Evolutionary conservation across 1,140 invertebrate species (phyloP), one percentile per base, ranked within the genome.

Genomic region (Drosophila athabasca): DNA sequence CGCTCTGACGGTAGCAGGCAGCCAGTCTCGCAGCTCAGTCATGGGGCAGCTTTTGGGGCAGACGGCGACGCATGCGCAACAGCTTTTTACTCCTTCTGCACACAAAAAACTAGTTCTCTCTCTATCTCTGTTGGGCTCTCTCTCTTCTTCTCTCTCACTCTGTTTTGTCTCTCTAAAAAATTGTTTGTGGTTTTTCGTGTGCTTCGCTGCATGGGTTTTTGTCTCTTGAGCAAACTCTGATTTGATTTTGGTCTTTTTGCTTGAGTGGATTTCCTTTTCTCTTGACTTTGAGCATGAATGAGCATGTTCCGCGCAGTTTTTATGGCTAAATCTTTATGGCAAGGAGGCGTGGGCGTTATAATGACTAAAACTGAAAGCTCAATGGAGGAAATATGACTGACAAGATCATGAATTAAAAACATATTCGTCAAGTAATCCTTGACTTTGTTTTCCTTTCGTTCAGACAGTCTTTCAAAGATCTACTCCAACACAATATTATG

Each of bases 161-260:
- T 5, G 53, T 76, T 48, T 5, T 53, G 24, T 24, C 44, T 50
- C 55, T 2, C 13, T 58, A 81, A 83, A 83, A 85, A 85, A 82
- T 87, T 85, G 82, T 85, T 85, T 85, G 83, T 85, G 83, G 82
- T 85, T 85, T 85, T 85, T 83, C 75, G 57, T 77, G 43, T 62
- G 22, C 26, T 62, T 44, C 29, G 26, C 35, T 19, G 22, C 41
- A 61, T 52, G 60, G 39, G 57, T 64, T 65, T 62, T 69, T 69
- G 73, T 62, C 82, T 87, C 78, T 87, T 87, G 81, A 84, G 82
- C 74, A 71, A 39, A 76, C 82, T 87, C 71, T 85, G 82, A 87
- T 85, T 85, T 85, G 77, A 78, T 87, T 79, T 76, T 49, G 59
- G 62, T 3, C 62, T 83, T 83, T 84, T 83, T 84, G 76, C 76